phyloP scores from a whole-genome alignment of 2,113 vertebrate species.

The Chitala chitala region DNA sequence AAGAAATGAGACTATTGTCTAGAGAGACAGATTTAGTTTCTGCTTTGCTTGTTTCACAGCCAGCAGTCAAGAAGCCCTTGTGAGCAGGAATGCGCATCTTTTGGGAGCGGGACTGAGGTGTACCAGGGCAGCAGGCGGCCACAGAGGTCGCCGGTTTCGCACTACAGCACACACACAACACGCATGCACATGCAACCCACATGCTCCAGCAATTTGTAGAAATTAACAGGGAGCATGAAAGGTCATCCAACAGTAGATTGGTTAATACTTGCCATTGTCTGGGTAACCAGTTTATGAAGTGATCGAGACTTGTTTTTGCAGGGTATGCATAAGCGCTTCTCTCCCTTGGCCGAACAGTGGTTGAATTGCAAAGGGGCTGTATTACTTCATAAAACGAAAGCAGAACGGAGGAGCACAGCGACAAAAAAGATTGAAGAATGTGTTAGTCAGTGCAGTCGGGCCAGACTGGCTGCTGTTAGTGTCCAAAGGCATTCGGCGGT shows the following conservation, averaged over 20 bases:
- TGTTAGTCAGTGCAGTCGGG: not conserved
- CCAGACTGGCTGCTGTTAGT: not conserved
- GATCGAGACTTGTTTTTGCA: not conserved
- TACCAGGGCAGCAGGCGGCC: not conserved
- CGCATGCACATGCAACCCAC: not conserved
- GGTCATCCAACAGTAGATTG: constrained; percentile 5
- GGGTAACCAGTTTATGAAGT: too few species aligned
- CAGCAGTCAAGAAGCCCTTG: constrained; percentile 42
- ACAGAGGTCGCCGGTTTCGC: not conserved
- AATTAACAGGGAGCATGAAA: too few species aligned
- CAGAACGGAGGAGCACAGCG: not conserved
- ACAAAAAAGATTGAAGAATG: constrained; percentile 8
- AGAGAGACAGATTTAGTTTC: constrained; percentile 51
- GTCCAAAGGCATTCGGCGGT: not conserved
- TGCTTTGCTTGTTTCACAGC: constrained; percentile 54
- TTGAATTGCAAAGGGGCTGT: not conserved
- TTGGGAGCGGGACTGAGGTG: constrained; percentile 33
- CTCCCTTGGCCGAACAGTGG: not conserved
- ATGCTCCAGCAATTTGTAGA: not conserved
- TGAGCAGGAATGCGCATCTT: constrained; percentile 39
- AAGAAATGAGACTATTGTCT: constrained; percentile 51
- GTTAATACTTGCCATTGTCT: not conserved
- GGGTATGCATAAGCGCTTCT: not conserved
- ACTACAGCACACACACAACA: not conserved
- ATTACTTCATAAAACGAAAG: not conserved